Percentiles rank a stretch among this genome's conserved stretches.
phyloP scores from a whole-genome alignment of 2,113 vertebrate species.

The human (Homo sapiens) region DNA sequence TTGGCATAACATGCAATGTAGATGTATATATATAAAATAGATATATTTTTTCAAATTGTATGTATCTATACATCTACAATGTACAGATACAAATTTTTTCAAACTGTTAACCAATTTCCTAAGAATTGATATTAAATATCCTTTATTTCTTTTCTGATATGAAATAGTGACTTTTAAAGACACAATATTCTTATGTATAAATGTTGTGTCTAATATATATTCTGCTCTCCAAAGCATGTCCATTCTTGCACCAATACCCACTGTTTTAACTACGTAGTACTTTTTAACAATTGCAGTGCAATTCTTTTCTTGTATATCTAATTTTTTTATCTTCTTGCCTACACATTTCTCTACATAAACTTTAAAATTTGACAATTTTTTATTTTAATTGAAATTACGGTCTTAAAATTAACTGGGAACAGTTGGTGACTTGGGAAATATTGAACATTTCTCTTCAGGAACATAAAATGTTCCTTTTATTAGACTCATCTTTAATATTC shows the following conservation, averaged over 20 bases:
- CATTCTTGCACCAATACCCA: neutral
- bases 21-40: neutral
- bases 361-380: constrained; percentile 13
- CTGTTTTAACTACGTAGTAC: neutral
- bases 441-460: neutral
- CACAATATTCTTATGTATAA: neutral
- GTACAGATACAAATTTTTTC: neutral
- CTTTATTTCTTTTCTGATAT: neutral
- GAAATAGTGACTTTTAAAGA: neutral
- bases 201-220: neutral
- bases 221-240: neutral
- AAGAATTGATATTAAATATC: neutral
- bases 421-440: neutral
- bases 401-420: neutral
- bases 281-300: neutral
- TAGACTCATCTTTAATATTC: neutral
- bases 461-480: neutral
- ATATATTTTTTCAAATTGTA: neutral
- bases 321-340: neutral
- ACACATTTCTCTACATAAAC: constrained; percentile 15
- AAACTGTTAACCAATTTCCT: neutral
- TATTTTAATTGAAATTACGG: neutral
- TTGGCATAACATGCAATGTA: neutral
- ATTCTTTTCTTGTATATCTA: neutral
- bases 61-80: no score